phyloP scores from a whole-genome alignment of 2,888 invertebrate genomes.

The Zootermopsis nevadensis region DNA sequence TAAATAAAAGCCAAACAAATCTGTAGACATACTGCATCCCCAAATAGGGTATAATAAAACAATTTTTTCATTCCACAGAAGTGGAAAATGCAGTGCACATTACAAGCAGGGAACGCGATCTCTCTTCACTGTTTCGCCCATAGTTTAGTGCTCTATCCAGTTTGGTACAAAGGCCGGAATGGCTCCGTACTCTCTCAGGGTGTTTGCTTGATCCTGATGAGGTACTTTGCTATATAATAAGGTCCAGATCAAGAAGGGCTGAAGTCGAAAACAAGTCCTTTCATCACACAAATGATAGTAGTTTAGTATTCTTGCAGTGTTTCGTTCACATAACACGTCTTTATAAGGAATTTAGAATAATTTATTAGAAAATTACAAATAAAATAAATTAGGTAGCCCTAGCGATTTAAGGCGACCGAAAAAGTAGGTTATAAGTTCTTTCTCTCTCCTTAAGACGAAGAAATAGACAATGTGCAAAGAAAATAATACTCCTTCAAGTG shows the following conservation, averaged over 20 bases:
- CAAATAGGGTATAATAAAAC: background rate
- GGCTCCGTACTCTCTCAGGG: background rate
- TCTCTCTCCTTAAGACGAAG: no score
- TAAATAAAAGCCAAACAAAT: no score
- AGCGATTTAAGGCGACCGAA: no score
- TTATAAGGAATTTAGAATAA: background rate
- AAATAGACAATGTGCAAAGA: no score
- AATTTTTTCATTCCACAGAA: background rate
- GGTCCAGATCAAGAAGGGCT: background rate
- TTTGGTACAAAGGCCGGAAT: background rate
- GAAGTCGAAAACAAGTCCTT: background rate
- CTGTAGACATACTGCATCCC: background rate
- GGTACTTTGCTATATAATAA: background rate
- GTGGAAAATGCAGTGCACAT: background rate
- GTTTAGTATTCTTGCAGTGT: no score
- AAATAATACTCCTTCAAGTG: no score
- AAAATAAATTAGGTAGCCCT: no score
- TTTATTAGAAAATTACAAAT: no score
- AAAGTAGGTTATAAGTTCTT: no score
- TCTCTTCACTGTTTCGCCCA: background rate
- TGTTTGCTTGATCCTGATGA: slow-evolving; percentile 13
- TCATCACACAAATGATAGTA: background rate
- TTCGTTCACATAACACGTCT: background rate
- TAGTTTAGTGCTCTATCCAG: background rate
- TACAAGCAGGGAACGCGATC: background rate